These are phyloP conservation scores for Colossoma macropomum DNA, from an alignment of 2,113 vertebrate genomes.

Conservation along the genomic window DNA sequence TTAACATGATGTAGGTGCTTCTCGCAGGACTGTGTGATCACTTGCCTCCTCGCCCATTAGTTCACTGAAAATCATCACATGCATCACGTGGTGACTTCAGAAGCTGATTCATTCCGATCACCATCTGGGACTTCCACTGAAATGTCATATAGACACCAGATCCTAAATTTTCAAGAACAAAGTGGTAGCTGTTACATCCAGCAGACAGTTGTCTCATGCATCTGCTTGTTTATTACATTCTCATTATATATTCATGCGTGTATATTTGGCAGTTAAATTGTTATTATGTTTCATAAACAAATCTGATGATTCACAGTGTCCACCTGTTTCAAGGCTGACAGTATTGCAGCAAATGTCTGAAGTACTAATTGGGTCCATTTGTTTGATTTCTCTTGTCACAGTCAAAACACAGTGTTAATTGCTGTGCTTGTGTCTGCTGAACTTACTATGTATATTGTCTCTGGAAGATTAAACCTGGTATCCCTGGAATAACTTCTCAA, in stretches of 20 bases:
- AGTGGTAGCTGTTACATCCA: background rate
- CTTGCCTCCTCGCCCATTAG: background rate
- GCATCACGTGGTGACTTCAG: background rate
- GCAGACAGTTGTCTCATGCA: background rate
- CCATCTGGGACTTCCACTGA: conserved; percentile 6
- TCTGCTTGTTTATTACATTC: conserved; percentile 8
- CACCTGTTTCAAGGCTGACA: background rate
- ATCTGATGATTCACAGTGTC: conserved; percentile 2
- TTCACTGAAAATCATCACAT: background rate
- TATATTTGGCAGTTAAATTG: background rate
- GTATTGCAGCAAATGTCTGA: background rate
- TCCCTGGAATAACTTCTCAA: too few species aligned
- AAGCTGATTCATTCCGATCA: conserved; percentile 1
- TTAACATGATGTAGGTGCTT: background rate
- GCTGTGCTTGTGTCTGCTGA: background rate
- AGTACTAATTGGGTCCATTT: background rate
- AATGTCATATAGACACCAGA: background rate
- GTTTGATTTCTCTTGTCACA: background rate
- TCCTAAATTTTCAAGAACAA: background rate
- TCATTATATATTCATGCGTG: background rate
- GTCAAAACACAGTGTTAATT: background rate
- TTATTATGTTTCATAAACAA: conserved; percentile 1
- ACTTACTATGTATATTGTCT: background rate
- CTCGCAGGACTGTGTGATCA: background rate
- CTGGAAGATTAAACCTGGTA: too few species aligned